These are phyloP conservation scores for Girardinichthys multiradiatus DNA, from an alignment of 2,113 vertebrate genomes.

Conservation along the genomic window DNA sequence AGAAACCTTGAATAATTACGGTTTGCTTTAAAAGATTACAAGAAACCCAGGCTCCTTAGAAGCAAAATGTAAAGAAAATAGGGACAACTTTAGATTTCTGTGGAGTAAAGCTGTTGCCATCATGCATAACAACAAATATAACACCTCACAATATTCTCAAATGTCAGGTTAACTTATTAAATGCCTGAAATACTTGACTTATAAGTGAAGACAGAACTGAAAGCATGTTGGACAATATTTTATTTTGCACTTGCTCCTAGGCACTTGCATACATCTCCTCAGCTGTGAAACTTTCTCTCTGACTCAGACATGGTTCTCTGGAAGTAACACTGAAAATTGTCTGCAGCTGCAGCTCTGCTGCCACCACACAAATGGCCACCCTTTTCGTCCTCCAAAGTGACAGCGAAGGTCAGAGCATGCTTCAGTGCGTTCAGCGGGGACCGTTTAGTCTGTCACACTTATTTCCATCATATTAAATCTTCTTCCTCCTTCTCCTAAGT, in stretches of 20 bases:
- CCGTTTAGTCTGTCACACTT: slow-evolving; percentile 75
- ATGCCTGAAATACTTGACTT: slow-evolving; percentile 27
- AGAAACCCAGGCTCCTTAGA: not conserved
- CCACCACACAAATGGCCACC: slow-evolving; percentile 62
- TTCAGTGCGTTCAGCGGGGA: slow-evolving; percentile 56
- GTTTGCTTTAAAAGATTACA: not conserved
- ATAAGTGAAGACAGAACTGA: slow-evolving; percentile 38
- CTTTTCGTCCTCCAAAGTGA: slow-evolving; percentile 72
- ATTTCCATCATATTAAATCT: slow-evolving; percentile 77
- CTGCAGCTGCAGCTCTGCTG: slow-evolving; percentile 35
- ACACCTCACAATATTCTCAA: not conserved
- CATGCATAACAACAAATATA: not conserved
- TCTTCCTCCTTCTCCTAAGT: slow-evolving; percentile 67
- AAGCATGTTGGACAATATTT: slow-evolving; percentile 32
- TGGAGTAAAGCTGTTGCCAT: not conserved
- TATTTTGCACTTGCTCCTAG: not conserved
- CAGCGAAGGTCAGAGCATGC: slow-evolving; percentile 71
- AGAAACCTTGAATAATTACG: too few relatives aligned
- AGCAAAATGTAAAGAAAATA: not conserved
- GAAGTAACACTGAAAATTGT: slow-evolving; percentile 51
- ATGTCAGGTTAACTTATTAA: slow-evolving; percentile 41
- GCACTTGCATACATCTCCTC: not conserved
- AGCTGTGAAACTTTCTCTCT: slow-evolving; percentile 26
- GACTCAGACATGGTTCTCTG: slow-evolving; percentile 43
- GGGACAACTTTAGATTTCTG: not conserved